Conservation (phyloP, 2,113 vertebrate species). For the Cochlearius cochlearius region DNA sequence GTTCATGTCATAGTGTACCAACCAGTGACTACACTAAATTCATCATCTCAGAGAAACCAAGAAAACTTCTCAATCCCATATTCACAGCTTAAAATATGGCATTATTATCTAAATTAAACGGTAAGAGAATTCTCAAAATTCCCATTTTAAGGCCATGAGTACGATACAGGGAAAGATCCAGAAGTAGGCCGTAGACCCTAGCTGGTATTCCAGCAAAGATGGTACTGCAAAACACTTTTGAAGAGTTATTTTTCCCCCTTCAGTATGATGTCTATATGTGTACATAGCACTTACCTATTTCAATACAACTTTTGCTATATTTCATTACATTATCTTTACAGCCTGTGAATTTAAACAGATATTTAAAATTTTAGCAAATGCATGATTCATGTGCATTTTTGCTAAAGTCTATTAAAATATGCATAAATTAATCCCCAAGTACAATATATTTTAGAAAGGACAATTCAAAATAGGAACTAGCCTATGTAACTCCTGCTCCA, state of each 20-base stretch:
- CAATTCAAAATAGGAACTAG: neutral
- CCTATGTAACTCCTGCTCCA: neutral
- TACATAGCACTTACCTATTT: conserved; percentile 9
- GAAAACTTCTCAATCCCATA: neutral
- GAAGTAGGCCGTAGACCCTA: neutral
- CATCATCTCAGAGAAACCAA: neutral
- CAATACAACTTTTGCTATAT: conserved; percentile 9
- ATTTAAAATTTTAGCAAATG: conserved; percentile 15
- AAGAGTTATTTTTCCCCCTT: neutral
- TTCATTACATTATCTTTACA: conserved; percentile 49
- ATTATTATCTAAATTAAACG: neutral
- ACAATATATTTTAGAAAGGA: neutral
- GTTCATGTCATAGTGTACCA: neutral
- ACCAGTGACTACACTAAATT: neutral
- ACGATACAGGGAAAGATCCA: neutral
- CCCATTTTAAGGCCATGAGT: neutral
- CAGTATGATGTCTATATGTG: neutral
- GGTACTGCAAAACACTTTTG: neutral
- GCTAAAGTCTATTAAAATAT: neutral
- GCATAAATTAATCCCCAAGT: neutral
- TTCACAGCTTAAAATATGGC: neutral
- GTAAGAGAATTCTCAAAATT: neutral
- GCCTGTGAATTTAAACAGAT: conserved; percentile 27
- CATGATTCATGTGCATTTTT: neutral
- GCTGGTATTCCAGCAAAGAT: neutral